A percentile compares a stretch with the other conserved stretches of the same genome.
These are phyloP conservation scores for Pygoscelis antarcticus DNA, from an alignment of 2,113 vertebrate genomes.

Conservation along the genomic window DNA sequence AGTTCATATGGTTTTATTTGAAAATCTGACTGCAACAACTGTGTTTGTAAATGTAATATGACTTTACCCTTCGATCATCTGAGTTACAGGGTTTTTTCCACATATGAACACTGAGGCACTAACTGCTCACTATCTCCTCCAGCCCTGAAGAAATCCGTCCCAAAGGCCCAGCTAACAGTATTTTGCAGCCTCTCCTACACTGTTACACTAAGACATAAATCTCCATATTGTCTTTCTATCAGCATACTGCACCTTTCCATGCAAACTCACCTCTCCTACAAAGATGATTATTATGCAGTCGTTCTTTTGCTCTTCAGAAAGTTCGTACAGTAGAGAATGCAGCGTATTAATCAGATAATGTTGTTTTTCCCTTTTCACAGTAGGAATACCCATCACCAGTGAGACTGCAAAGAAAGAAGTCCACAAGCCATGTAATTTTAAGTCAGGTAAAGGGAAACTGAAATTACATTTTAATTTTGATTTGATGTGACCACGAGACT, in stretches of 20 bases:
- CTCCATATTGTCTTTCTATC: not conserved
- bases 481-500: not conserved
- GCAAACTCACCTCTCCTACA: slow-evolving; percentile 83
- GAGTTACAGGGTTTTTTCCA: not conserved
- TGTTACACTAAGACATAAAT: not conserved
- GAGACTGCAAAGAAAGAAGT: slow-evolving; percentile 75
- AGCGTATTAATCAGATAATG: slow-evolving; percentile 84
- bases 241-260: not conserved
- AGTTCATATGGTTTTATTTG: not conserved
- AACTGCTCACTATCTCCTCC: not conserved
- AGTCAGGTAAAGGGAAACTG: not conserved
- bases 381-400: slow-evolving; percentile 87
- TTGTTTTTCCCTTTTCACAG: slow-evolving; percentile 80
- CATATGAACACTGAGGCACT: not conserved
- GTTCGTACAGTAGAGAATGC: slow-evolving; percentile 77
- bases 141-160: not conserved
- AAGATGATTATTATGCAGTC: slow-evolving; percentile 85
- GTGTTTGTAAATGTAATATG: not conserved
- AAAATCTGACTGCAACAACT: not conserved
- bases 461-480: not conserved
- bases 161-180: not conserved
- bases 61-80: not conserved
- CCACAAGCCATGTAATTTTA: not conserved
- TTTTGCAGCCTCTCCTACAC: not conserved
- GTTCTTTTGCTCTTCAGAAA: slow-evolving; percentile 71